phyloP scores from a whole-genome alignment of 2,113 vertebrate genomes.

The Halcyon senegalensis region DNA sequence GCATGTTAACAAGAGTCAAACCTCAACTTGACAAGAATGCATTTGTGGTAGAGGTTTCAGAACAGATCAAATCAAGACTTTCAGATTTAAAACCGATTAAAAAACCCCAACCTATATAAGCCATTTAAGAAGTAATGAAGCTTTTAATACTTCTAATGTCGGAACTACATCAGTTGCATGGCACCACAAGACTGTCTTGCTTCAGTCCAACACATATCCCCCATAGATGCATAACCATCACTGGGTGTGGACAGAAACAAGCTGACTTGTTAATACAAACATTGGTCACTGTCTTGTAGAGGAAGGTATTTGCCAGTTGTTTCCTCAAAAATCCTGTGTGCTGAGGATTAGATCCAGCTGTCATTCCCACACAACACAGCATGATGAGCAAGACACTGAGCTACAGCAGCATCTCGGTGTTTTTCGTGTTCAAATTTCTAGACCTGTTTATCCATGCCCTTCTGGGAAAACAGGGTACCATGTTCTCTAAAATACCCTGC shows the following conservation, averaged over 20 bases:
- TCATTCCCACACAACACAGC: not conserved
- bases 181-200: not conserved
- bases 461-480: not conserved
- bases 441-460: not conserved
- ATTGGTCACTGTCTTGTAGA: not conserved
- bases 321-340: slow-evolving; percentile 22
- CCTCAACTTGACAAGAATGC: not conserved
- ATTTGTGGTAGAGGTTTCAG: not conserved
- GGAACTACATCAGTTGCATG: not conserved
- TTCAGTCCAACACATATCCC: not conserved
- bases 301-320: slow-evolving; percentile 21
- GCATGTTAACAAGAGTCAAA: not conserved
- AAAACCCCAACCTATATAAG: not conserved
- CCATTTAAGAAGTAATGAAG: not conserved
- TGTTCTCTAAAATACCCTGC: not conserved
- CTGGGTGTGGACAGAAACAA: not conserved
- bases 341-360: slow-evolving; percentile 26
- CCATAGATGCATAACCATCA: not conserved
- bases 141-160: not conserved
- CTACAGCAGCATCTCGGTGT: not conserved
- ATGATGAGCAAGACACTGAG: not conserved
- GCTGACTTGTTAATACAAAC: not conserved
- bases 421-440: not conserved
- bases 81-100: not conserved
- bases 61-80: not conserved